Evolutionary conservation across 1,140 invertebrate species (phyloP).

Genomic region (Rhizoglyphus robini): DNA sequence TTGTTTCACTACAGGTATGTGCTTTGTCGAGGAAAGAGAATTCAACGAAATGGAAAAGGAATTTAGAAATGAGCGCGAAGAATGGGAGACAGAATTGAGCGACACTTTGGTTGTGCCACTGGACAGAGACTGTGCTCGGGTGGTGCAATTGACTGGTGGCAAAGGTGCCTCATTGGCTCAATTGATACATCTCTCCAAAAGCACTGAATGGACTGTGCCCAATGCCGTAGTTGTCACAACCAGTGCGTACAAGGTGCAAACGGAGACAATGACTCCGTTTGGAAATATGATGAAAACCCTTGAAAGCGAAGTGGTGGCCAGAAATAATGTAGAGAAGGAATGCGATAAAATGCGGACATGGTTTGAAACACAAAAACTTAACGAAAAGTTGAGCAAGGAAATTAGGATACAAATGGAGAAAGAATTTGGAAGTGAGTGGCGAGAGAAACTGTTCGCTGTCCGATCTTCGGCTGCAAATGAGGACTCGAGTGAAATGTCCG

Average conservation of each 20-base stretch:
- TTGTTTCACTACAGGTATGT: no score
- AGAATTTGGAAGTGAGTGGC: background rate
- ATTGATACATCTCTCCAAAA: constrained; percentile 32
- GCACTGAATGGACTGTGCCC: constrained; percentile 34
- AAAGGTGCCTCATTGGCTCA: constrained; percentile 54
- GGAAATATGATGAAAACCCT: background rate
- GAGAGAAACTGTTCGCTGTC: constrained; percentile 36
- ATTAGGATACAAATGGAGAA: background rate
- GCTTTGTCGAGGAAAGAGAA: no score
- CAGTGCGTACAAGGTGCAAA: constrained; percentile 31
- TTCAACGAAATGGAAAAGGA: no score
- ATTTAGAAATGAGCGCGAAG: no score
- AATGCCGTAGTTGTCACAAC: constrained; percentile 47
- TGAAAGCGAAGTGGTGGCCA: background rate
- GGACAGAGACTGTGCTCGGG: background rate
- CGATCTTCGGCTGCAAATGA: constrained; percentile 52
- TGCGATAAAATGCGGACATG: background rate
- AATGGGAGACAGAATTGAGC: no score
- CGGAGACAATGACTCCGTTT: background rate
- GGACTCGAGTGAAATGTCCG: constrained; percentile 57
- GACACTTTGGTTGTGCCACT: constrained; percentile 1
- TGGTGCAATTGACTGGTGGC: constrained; percentile 44
- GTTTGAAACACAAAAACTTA: background rate
- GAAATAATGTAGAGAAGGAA: background rate
- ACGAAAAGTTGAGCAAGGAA: background rate